Evolutionary conservation across 2,888 invertebrate genomes (phyloP), one percentile per base, ranked within the genome.

Genomic region (Torymus aiolomorphi): DNA sequence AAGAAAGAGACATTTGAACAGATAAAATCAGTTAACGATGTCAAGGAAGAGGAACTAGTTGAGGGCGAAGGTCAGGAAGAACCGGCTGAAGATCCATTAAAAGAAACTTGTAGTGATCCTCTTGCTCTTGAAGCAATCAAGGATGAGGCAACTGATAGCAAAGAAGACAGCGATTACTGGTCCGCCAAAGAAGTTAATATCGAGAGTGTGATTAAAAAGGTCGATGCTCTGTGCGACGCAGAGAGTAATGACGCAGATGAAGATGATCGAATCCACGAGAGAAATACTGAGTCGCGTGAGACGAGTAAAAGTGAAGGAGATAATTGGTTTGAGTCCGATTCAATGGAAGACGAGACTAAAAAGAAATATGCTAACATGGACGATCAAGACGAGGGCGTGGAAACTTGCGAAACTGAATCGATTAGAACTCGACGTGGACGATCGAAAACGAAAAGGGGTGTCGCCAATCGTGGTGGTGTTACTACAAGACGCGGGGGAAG

Each of bases 131-230:
- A 88, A 18, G 82, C 83, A 2, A 84, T 87, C 2, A 92, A 91
- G 83, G 92, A 92, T 66, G 92, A 92, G 83, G 89, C 90, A 4
- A 87, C 87, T 0, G 90, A 90, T 72, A 92, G 92, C 52, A 93
- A 94, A 83, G 95, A 95, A 85, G 95, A 95, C 87, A 94, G 93
- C 85, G 95, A 95, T 88, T 94, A 94, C 84, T 96, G 95, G 95
- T 94, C 94, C 54, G 94, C 94, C 8, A 95, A 95, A 89, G 95
- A 95, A 86, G 92, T 95, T 0, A 95, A 95, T 86, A 95, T 95
- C 83, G 95, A 96, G 84, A 95, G 95, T 20, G 96, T 96, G 1
- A 96, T 96, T 82, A 95, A 96, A 89, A 95, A 95, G 86, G 94
- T 95, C 0, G 95, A 95, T 84, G 94, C 94, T 0, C 88, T 95